phyloP scores from a whole-genome alignment of 2,888 invertebrate species.

The Trachelus troglodyta region DNA sequence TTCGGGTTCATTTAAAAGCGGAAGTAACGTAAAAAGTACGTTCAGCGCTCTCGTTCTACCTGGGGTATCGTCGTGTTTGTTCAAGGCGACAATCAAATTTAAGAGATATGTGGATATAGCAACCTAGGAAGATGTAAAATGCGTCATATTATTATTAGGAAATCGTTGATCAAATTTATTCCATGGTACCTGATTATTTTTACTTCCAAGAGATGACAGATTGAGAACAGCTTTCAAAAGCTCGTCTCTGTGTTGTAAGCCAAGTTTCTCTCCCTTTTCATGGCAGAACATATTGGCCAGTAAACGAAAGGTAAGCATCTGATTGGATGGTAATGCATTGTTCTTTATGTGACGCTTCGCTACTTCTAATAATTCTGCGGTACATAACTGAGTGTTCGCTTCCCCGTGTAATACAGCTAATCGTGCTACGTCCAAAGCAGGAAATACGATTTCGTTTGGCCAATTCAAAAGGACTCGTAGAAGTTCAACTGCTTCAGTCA shows the following conservation, averaged over 20 bases:
- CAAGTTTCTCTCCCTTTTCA: slow-evolving; percentile 73
- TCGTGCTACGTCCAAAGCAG: slow-evolving; percentile 88
- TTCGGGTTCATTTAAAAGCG: slow-evolving; percentile 75
- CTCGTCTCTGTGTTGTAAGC: slow-evolving; percentile 70
- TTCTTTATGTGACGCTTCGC: slow-evolving; percentile 64
- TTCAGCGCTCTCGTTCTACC: slow-evolving; percentile 69
- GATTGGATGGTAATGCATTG: slow-evolving; percentile 74
- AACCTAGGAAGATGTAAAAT: slow-evolving; percentile 69
- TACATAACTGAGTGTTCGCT: slow-evolving; percentile 70
- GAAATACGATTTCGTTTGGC: slow-evolving; percentile 80
- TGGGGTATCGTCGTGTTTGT: slow-evolving; percentile 69
- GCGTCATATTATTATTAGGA: not conserved
- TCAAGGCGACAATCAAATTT: slow-evolving; percentile 76
- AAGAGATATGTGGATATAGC: slow-evolving; percentile 79
- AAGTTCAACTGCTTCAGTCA: slow-evolving; percentile 34
- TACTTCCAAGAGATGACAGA: slow-evolving; percentile 70
- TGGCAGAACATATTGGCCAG: slow-evolving; percentile 86
- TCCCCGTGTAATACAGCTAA: slow-evolving; percentile 81
- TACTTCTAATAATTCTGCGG: slow-evolving; percentile 63
- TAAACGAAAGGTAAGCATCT: slow-evolving; percentile 81
- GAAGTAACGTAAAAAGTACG: slow-evolving; percentile 70
- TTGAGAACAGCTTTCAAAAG: slow-evolving; percentile 70
- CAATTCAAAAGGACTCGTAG: slow-evolving; percentile 51
- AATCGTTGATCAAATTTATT: not conserved
- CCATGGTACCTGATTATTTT: slow-evolving; percentile 72